Conservation (phyloP, 2,113 vertebrate genomes). For the Mormyrus iriodes region DNA sequence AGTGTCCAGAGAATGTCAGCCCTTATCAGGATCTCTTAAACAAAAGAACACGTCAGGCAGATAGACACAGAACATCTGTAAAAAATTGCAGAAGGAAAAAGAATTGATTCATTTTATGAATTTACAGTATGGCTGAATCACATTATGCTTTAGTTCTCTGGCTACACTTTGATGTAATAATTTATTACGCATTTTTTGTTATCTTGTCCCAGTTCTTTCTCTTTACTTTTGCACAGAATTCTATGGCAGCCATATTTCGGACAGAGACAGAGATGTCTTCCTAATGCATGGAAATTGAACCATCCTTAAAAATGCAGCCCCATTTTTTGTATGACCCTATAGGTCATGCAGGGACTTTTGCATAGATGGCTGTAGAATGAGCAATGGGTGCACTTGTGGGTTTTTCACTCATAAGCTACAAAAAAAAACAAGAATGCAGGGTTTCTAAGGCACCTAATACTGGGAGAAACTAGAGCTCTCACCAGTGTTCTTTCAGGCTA, state of each 20-base stretch:
- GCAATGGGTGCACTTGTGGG: not conserved
- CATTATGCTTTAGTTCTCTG: not conserved
- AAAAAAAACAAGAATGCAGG: not conserved
- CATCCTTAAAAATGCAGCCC: not conserved
- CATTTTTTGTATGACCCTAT: not conserved
- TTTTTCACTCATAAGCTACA: not conserved
- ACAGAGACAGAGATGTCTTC: not conserved
- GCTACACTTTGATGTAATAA: not conserved
- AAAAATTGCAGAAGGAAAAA: not conserved
- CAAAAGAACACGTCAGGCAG: not conserved
- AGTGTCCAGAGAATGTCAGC: slow-evolving; percentile 12
- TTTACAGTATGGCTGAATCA: not conserved
- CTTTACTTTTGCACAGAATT: not conserved
- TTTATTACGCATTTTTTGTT: not conserved
- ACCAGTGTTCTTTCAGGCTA: not conserved
- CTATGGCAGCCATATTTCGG: not conserved
- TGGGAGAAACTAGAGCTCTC: not conserved
- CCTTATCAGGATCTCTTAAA: not conserved
- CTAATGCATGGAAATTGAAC: not conserved
- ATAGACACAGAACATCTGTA: not conserved
- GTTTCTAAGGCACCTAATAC: no score
- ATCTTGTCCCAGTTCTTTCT: not conserved
- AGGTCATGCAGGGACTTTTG: not conserved
- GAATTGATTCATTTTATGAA: not conserved
- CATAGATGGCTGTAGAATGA: not conserved